Evolutionary conservation across 92 coral and sea anemone genomes (phyloP).

Genomic region (Palythoa heliodiscus): DNA sequence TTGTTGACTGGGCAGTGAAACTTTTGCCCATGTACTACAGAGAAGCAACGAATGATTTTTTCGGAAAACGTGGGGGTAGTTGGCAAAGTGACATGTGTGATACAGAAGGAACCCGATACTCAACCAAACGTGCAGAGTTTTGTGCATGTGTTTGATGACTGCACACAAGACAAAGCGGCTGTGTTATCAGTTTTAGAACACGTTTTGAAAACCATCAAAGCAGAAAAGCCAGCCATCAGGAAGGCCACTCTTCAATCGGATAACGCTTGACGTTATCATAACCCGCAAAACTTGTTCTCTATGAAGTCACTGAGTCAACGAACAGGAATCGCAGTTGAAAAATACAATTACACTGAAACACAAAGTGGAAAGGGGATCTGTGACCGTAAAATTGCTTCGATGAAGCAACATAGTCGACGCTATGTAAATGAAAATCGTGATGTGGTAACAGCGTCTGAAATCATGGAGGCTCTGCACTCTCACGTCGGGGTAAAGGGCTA

Average conservation of each 20-base stretch:
- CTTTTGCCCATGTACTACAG: slow-evolving; percentile 27
- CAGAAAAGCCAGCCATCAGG: not conserved
- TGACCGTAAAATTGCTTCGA: not conserved
- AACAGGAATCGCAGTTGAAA: not conserved
- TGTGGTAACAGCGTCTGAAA: not conserved
- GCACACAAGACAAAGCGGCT: too few species aligned
- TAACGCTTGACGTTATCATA: slow-evolving; percentile 26
- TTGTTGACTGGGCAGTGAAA: slow-evolving; percentile 27
- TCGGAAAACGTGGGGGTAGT: slow-evolving; percentile 26
- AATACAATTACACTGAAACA: not conserved
- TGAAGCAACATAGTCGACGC: slow-evolving; percentile 4
- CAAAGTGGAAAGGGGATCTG: slow-evolving; percentile 18
- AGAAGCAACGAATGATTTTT: slow-evolving; percentile 6
- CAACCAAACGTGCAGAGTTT: too few species aligned
- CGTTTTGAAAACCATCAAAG: too few species aligned
- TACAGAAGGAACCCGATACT: not conserved
- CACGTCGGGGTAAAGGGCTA: not conserved
- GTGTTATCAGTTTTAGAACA: too few species aligned
- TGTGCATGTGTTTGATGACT: too few species aligned
- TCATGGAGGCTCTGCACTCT: not conserved
- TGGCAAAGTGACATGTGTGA: slow-evolving; percentile 44
- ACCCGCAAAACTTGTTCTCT: not conserved
- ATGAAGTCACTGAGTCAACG: slow-evolving; percentile 1
- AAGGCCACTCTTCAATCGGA: slow-evolving; percentile 13
- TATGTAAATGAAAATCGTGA: slow-evolving; percentile 1